phyloP scores from a whole-genome alignment of 1,140 invertebrate species.

The Drosophila insularis region DNA sequence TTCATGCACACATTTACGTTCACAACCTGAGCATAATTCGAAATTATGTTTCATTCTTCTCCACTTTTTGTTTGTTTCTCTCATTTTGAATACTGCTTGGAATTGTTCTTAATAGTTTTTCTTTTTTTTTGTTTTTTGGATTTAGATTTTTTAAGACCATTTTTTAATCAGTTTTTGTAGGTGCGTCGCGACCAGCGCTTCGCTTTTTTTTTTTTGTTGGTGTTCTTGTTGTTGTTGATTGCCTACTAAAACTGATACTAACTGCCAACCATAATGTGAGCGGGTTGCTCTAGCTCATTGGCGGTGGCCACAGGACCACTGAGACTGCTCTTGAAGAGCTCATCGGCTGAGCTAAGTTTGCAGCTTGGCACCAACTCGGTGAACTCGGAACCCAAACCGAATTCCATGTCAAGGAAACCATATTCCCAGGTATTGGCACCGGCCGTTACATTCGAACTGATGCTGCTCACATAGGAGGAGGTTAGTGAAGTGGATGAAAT shows the following conservation, averaged over 20 bases:
- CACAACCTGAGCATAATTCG: constrained; percentile 76
- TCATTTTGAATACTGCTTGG: constrained; percentile 71
- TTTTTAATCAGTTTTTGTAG: neutral
- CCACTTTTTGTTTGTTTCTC: neutral
- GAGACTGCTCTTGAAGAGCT: constrained; percentile 84
- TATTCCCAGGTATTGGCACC: constrained; percentile 79
- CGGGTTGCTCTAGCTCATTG: constrained; percentile 80
- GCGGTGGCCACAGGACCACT: constrained; percentile 58
- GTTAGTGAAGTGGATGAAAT: constrained; percentile 77
- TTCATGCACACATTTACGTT: constrained; percentile 51
- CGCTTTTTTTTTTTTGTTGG: constrained; percentile 24
- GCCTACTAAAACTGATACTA: constrained; percentile 79
- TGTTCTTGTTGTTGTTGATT: neutral
- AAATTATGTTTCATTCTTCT: constrained; percentile 47
- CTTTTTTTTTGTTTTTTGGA: neutral
- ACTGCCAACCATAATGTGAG: constrained; percentile 82
- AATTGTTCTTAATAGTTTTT: constrained; percentile 44
- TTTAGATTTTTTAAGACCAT: too few species aligned
- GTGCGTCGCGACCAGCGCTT: constrained; percentile 54
- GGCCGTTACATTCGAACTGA: constrained; percentile 63
- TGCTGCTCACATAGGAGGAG: constrained; percentile 77
- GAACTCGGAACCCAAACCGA: constrained; percentile 84
- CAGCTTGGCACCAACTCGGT: constrained; percentile 84
- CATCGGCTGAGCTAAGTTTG: constrained; percentile 86
- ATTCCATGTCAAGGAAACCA: constrained; percentile 84